Evolutionary conservation across 92 coral and sea anemone genomes (phyloP).

Genomic region (Anthopleura xanthogrammica): DNA sequence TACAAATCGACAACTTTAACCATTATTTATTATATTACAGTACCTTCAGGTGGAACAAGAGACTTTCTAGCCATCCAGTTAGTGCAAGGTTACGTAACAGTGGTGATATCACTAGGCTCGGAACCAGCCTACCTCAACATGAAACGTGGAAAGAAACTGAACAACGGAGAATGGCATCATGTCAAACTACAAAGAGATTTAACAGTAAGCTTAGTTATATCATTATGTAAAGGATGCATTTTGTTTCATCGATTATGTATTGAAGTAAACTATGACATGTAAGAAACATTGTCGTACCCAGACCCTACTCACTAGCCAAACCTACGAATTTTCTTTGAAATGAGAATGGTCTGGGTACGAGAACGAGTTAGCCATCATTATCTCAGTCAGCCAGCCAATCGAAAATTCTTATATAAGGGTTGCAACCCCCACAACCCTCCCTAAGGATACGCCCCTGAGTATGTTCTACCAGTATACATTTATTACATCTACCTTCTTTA

Average conservation of each 20-base stretch:
- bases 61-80: slow-evolving; percentile 86
- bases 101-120: slow-evolving; percentile 75
- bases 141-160: slow-evolving; percentile 67
- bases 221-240: not conserved
- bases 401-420: too few relatives aligned
- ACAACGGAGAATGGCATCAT: slow-evolving; percentile 93
- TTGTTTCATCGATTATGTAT: too few relatives aligned
- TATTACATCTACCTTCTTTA: not conserved
- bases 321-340: too few relatives aligned
- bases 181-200: slow-evolving; percentile 62
- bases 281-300: too few relatives aligned
- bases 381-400: too few relatives aligned
- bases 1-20: not conserved
- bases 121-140: slow-evolving; percentile 56
- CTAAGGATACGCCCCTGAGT: too few relatives aligned
- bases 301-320: too few relatives aligned
- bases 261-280: too few relatives aligned
- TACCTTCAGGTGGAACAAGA: slow-evolving; percentile 27
- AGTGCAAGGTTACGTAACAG: slow-evolving; percentile 63
- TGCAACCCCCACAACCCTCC: too few relatives aligned
- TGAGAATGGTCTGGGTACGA: too few relatives aligned
- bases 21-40: slow-evolving; percentile 17
- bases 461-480: too few relatives aligned
- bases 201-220: slow-evolving; percentile 39
- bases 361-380: too few relatives aligned